Evolutionary conservation across 2,113 vertebrate species (phyloP).

Genomic region (Dicaeum eximium): DNA sequence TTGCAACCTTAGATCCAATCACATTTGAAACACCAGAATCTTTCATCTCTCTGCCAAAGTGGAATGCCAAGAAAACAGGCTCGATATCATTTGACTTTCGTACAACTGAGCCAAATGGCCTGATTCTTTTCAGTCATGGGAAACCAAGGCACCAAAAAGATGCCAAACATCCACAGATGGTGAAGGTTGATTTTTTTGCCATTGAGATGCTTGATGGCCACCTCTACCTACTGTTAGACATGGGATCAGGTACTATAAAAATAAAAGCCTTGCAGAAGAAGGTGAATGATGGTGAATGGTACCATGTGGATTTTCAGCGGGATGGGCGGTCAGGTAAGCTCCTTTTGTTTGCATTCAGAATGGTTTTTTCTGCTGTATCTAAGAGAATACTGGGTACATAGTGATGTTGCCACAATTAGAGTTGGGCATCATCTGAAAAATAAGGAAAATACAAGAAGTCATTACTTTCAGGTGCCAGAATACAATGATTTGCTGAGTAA

Average conservation of each 20-base stretch:
- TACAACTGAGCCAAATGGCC: constrained; percentile 94
- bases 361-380: not conserved
- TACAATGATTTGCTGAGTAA: not conserved
- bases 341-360: not conserved
- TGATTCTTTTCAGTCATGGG: constrained; percentile 95
- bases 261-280: constrained; percentile 93
- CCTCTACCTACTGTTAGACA: constrained; percentile 92
- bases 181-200: constrained; percentile 97
- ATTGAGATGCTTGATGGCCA: constrained; percentile 98
- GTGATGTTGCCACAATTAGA: not conserved
- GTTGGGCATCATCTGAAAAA: not conserved
- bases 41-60: constrained; percentile 92
- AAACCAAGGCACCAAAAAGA: constrained; percentile 93
- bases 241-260: constrained; percentile 98
- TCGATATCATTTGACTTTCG: constrained; percentile 98
- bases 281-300: constrained; percentile 98
- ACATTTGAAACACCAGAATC: constrained; percentile 97
- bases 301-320: constrained; percentile 96
- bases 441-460: not conserved
- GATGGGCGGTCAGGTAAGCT: constrained; percentile 91
- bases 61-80: constrained; percentile 98
- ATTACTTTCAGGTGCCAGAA: constrained; percentile 2
- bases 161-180: constrained; percentile 87
- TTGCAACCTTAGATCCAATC: constrained; percentile 95
- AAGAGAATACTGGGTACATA: not conserved